phyloP scores from a whole-genome alignment of 2,113 vertebrate genomes.

The Xenus cinereus region DNA sequence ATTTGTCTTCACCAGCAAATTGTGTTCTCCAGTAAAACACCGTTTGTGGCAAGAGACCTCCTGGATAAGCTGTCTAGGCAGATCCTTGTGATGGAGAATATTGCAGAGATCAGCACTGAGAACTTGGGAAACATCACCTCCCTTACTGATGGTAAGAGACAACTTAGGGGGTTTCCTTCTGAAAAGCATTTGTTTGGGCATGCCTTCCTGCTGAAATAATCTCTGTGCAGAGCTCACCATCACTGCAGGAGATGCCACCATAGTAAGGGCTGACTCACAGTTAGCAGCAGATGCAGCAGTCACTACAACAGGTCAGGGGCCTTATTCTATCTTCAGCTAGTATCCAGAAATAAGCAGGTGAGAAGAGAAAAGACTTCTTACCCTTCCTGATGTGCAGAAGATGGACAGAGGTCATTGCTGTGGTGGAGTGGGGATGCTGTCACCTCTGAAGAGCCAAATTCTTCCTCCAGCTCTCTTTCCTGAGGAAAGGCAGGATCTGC shows the following conservation, averaged over 20 bases:
- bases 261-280: background rate
- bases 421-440: background rate
- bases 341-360: background rate
- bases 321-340: background rate
- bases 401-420: background rate
- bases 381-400: background rate
- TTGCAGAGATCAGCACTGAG: slow-evolving; percentile 86
- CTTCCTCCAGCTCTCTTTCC: background rate
- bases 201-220: background rate
- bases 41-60: slow-evolving; percentile 78
- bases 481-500: background rate
- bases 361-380: background rate
- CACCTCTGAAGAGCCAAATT: background rate
- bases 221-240: background rate
- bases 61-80: slow-evolving; percentile 87
- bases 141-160: slow-evolving; percentile 83
- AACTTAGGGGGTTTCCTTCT: background rate
- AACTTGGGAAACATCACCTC: slow-evolving; percentile 80
- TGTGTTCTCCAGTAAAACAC: slow-evolving; percentile 79
- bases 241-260: background rate
- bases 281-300: background rate
- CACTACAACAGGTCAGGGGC: background rate
- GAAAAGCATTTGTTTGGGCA: background rate
- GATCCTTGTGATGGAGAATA: slow-evolving; percentile 83
- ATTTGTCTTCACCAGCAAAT: slow-evolving; percentile 78